These are phyloP conservation scores for Malacoraja senta DNA, from an alignment of 2,797 vertebrate species.

Conservation along the genomic window DNA sequence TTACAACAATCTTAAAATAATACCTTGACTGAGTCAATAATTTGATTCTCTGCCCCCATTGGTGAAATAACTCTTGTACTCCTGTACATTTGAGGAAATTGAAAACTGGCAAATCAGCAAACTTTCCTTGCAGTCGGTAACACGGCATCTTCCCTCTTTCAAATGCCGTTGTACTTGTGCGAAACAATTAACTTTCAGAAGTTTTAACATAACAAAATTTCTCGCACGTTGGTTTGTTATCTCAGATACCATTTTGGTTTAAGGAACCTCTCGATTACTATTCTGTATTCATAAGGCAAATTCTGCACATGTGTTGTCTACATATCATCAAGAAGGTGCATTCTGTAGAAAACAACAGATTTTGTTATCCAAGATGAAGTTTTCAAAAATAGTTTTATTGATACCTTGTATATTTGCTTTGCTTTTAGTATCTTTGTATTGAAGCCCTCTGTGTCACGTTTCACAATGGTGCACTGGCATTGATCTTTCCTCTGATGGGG, in stretches of 20 bases:
- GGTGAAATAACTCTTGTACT: neutral
- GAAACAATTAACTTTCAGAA: neutral
- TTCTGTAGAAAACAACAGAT: neutral
- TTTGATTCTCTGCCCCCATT: neutral
- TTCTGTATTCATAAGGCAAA: neutral
- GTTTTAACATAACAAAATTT: neutral
- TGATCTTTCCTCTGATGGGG: neutral
- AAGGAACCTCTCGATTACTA: slow-evolving; percentile 6
- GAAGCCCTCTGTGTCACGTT: neutral
- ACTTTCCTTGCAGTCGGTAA: neutral
- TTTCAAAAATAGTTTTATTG: neutral
- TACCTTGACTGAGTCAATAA: neutral
- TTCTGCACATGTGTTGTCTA: neutral
- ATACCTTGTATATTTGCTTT: neutral
- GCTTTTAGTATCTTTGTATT: neutral
- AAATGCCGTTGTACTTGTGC: neutral
- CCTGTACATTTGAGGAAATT: neutral
- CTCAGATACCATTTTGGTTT: neutral
- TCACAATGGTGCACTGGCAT: neutral
- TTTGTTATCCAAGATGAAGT: neutral
- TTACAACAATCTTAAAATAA: neutral
- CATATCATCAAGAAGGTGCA: neutral
- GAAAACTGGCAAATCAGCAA: neutral
- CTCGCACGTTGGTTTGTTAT: neutral
- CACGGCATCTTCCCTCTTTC: neutral